Evolutionary conservation across 2,888 invertebrate species (phyloP).

Genomic region (Alentia gelatinosa): DNA sequence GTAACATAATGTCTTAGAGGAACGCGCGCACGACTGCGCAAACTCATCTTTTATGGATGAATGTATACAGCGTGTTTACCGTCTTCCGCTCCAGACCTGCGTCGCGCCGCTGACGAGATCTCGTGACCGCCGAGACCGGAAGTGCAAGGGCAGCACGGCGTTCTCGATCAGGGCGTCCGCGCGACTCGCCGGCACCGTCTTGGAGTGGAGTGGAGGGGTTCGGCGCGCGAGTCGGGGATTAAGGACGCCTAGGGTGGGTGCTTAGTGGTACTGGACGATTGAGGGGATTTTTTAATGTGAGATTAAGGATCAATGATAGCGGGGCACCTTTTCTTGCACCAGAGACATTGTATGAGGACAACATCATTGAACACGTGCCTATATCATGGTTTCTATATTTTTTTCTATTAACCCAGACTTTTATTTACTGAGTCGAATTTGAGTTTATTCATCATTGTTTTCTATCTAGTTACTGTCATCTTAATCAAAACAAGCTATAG

Average conservation of each 20-base stretch:
- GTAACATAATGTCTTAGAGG: neutral
- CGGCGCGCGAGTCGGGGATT: neutral
- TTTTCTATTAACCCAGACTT: no score
- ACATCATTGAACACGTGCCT: no score
- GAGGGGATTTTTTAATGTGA: no score
- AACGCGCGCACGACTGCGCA: neutral
- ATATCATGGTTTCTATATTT: no score
- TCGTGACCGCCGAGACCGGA: neutral
- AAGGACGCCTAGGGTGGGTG: neutral
- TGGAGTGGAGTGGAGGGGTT: neutral
- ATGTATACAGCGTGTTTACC: conserved; percentile 45
- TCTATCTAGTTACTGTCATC: no score
- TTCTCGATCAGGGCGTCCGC: neutral
- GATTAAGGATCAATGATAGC: no score
- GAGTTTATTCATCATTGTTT: no score
- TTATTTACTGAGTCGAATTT: no score
- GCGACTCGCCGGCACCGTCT: neutral
- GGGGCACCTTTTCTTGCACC: no score
- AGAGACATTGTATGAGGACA: no score
- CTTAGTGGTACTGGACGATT: neutral
- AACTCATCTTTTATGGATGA: conserved; percentile 41
- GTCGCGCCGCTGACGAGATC: conserved; percentile 24
- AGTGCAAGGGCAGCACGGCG: neutral
- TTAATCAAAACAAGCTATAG: no score
- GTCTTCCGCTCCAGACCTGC: conserved; percentile 21